Conservation (phyloP, 1,140 invertebrate species). For the Temnothorax nylanderi region DNA sequence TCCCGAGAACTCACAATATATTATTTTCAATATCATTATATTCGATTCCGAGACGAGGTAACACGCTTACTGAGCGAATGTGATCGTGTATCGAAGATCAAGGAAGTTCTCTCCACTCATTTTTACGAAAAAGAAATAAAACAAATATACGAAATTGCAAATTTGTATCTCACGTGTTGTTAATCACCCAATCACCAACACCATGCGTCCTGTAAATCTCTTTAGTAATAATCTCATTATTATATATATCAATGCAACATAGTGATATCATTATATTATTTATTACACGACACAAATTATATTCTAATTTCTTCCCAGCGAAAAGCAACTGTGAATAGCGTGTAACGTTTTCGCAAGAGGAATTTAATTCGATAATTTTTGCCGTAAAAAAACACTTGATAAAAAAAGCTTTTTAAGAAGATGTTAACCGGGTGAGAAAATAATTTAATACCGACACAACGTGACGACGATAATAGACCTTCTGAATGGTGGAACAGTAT, state of each 20-base stretch:
- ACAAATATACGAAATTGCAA: constrained; percentile 74
- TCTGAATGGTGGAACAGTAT: neutral
- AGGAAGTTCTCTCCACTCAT: constrained; percentile 69
- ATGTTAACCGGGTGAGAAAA: neutral
- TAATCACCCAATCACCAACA: neutral
- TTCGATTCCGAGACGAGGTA: constrained; percentile 60
- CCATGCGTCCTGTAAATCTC: neutral
- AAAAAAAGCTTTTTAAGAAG: neutral
- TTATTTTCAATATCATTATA: constrained; percentile 76
- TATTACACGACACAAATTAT: neutral
- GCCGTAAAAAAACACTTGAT: neutral
- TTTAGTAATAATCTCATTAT: neutral
- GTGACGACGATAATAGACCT: neutral
- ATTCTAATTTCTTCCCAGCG: neutral
- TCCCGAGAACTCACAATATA: constrained; percentile 65
- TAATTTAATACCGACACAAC: neutral
- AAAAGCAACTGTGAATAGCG: neutral
- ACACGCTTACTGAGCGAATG: constrained; percentile 51
- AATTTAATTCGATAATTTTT: constrained; percentile 3
- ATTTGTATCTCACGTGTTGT: constrained; percentile 65
- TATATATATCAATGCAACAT: neutral
- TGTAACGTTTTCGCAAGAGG: neutral
- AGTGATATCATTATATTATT: neutral
- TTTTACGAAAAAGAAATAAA: constrained; percentile 73
- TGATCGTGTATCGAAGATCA: constrained; percentile 66